Evolutionary conservation across 1,140 invertebrate genomes (phyloP), one percentile per base, ranked within the genome.

Genomic region (Aphaenogaster ashmeadi): DNA sequence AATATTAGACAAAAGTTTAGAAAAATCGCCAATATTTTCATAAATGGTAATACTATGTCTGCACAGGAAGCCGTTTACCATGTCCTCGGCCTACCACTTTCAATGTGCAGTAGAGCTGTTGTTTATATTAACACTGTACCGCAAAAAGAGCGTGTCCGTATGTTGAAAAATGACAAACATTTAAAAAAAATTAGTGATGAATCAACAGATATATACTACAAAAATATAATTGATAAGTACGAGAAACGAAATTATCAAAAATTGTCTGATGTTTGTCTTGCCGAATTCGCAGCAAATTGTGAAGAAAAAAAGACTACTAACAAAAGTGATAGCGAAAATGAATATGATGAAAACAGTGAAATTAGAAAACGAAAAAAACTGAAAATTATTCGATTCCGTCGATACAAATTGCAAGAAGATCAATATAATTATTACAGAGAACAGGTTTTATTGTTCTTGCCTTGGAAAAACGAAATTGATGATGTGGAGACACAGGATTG

Each of bases 351-450:
- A 21, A 2, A 56, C 2, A 56, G 2, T n/a, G n/a, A 8, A 56
- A 56, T n/a, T 56, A 56, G 2, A 21, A 1, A 56, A 56, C 54
- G 54, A 7, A 47, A 47, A 0, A 21, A 47, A 47, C 44, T 9
- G 18, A 56, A 56, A 56, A 56, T 56, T n/a, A 56, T 56, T 56
- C n/a, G 54, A 56, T 56, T 56, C n/a, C 54, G 54, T 56, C 54
- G 7, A n/a, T 56, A 56, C 54, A 56, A 56, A 56, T 56, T 56
- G 54, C 54, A 56, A 56, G 54, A 21, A n/a, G 54, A 56, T 56
- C n/a, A 18, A 56, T 56, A 56, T 56, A 21, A 56, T 56, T 56
- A 56, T 21, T 56, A n/a, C 1, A 3, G 2, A 54, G 52, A 54
- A 18, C 15, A 54, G 0, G 5, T 54, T 54, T 54, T 54, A 18